Evolutionary conservation across 1,140 invertebrate species (phyloP), one percentile per base, ranked within the genome.

Genomic region (Sminthurinus signatus): DNA sequence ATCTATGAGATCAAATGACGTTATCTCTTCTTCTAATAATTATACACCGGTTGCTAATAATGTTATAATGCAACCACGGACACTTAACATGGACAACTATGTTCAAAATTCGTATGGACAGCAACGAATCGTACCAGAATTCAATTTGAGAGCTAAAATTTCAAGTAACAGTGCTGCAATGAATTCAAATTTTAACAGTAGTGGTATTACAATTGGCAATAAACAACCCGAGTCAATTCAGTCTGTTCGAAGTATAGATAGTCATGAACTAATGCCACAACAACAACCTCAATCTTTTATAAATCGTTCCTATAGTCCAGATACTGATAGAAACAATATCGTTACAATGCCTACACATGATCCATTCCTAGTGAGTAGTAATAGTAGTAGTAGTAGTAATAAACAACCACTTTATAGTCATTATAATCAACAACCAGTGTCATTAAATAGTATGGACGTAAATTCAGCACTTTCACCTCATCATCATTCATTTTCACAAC

Each of bases 351-450:
- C 29, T 8, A 10, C 50, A 12, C n/a, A 48, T 15, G 44, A 61
- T 25, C 23, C 59, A 42, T 39, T 62, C 29, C 36, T 36, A 3
- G 60, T 51, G n/a, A 27, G 12, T 19, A 27, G 14, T 3, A n/a
- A n/a, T n/a, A n/a, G n/a, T n/a, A n/a, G n/a, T n/a, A n/a, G n/a
- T n/a, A n/a, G n/a, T n/a, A 5, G 15, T 15, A 36, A 36, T 15
- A 36, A 36, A 15, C 32, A 36, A 15, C n/a, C n/a, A n/a, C n/a
- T n/a, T n/a, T 50, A 62, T 62, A 62, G 51, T 43, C 60, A 62
- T 32, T 72, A 54, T 65, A 67, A 32, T 69, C 71, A 56, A 52
- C 61, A 27, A 52, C 62, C 31, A 67, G 70, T 32, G 42, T 64
- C 46, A 19, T 23, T 48, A 21, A 23, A 23, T 8, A 25, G 3